Conservation (phyloP, 2,888 invertebrate species). For the Aelia acuminata region DNA sequence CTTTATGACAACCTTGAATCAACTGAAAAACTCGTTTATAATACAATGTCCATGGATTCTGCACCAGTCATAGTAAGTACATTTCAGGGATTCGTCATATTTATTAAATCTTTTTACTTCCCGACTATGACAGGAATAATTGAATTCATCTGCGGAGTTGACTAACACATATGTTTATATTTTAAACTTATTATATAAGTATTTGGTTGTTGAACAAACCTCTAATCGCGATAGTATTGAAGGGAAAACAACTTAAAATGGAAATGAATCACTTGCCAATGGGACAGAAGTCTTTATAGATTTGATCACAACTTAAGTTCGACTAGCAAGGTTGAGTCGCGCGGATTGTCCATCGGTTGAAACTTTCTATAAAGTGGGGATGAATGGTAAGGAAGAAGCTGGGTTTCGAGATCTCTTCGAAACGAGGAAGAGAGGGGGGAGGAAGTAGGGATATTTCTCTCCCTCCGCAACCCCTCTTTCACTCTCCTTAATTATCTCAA, state of each 20-base stretch:
- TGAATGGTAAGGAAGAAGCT: constrained; percentile 20
- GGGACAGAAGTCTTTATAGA: not conserved
- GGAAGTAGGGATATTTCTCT: not conserved
- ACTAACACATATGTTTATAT: no score
- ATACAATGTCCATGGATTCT: not conserved
- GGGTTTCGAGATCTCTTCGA: not conserved
- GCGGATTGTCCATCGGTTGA: not conserved
- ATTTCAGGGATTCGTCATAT: not conserved
- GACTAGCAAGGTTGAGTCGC: not conserved
- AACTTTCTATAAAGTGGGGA: constrained; percentile 48
- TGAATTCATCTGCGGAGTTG: no score
- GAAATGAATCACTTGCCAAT: not conserved
- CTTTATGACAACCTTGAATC: not conserved
- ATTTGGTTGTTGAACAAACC: not conserved
- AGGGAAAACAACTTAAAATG: not conserved
- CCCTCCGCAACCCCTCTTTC: constrained; percentile 14
- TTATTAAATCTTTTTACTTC: not conserved
- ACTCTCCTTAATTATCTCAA: not conserved
- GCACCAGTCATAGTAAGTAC: not conserved
- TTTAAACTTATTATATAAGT: no score
- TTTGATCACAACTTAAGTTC: not conserved
- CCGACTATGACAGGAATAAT: not conserved
- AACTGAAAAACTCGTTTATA: not conserved
- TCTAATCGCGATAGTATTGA: not conserved
- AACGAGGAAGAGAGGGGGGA: not conserved